Base-by-base conservation (phyloP, 2,797 vertebrate species). In the Oceanodroma leucorhoa region DNA sequence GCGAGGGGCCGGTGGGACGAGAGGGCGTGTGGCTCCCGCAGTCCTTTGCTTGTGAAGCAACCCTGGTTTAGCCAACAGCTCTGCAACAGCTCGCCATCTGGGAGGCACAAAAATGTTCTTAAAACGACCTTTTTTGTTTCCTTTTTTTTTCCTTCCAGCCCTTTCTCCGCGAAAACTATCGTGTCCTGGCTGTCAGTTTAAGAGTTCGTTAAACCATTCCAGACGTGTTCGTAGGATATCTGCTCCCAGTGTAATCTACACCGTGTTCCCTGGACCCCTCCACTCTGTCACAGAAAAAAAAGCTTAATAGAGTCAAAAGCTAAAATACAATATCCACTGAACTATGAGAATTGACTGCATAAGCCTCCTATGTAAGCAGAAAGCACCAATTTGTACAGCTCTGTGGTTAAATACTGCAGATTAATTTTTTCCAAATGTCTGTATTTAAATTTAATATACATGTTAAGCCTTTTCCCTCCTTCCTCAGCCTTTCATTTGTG, bases 401-500 rank as follows among this genome's bases (percentile, higher is more conserved):
- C 76, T 75, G 61, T 10, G 24, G 81, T 95, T 95, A 94, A 95
- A 88, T 90, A 51, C 88, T 83, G 85, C 76, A 94, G 81, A 91
- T 92, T 96, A 91, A 92, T 95, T 96, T 89, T 92, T 96, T 96
- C 92, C 86, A 93, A 93, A 94, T 95, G 79, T 84, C 90, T 95
- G 53, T 88, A 58, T 97, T 95, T 97, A 95, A 93, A 93, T 94
- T 71, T 60, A 92, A 85, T 89, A 60, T 87, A 73, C 69, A 66
- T 71, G 70, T 77, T 93, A 87, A 95, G 86, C 71, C 61, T 89
- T 86, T 88, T 77, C 50, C 32, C 60, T 86, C 40, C 51, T 91
- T 80, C 34, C 48, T 83, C 81, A 85, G 58, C 80, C 78, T 91
- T 94, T 94, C 50, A 79, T 92, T 95, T 96, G 64, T 86, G 94